phyloP scores from a whole-genome alignment of 2,888 invertebrate genomes.

The Gari tellinella region DNA sequence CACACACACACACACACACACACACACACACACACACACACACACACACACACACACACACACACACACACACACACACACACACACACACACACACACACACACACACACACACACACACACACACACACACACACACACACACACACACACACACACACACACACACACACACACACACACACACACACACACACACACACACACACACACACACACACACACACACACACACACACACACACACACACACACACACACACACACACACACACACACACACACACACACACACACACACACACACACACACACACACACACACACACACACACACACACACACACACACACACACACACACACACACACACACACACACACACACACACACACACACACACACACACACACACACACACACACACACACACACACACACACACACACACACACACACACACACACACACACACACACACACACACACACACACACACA shows the following conservation, averaged over 20 bases:
- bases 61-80: conserved; percentile 19
- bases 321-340: conserved; percentile 9
- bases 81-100: conserved; percentile 24
- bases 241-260: conserved; percentile 28
- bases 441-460: too few species aligned
- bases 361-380: too few species aligned
- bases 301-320: conserved; percentile 12
- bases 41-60: conserved; percentile 7
- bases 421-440: too few species aligned
- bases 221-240: conserved; percentile 27
- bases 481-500: too few species aligned
- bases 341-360: too few species aligned
- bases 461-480: too few species aligned
- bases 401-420: too few species aligned
- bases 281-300: conserved; percentile 21
- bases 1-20: not conserved
- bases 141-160: conserved; percentile 22
- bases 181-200: conserved; percentile 14
- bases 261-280: conserved; percentile 20
- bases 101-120: conserved; percentile 31
- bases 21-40: too few species aligned
- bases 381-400: too few species aligned
- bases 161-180: conserved; percentile 20
- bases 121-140: conserved; percentile 31
- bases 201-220: conserved; percentile 16